Evolutionary conservation across 2,113 vertebrate species (phyloP).

Genomic region (Hystrix brachyura): DNA sequence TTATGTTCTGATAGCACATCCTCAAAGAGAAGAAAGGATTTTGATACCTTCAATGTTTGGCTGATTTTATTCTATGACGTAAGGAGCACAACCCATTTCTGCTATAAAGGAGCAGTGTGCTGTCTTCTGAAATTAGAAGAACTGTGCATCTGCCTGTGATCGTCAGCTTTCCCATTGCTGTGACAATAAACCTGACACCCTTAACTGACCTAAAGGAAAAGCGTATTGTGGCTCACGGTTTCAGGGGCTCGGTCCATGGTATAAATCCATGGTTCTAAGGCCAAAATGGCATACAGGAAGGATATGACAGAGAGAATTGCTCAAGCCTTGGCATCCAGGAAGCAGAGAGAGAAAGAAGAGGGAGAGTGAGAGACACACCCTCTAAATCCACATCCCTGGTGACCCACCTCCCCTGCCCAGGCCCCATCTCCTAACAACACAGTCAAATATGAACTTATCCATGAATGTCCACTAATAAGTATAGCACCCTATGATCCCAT

Average conservation of each 20-base stretch:
- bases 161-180: neutral
- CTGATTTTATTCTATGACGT: neutral
- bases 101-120: neutral
- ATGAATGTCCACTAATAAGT: neutral
- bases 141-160: neutral
- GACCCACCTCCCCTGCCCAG: neutral
- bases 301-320: neutral
- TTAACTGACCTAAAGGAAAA: neutral
- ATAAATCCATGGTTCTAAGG: neutral
- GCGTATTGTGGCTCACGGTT: neutral
- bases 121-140: neutral
- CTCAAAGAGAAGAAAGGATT: neutral
- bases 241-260: neutral
- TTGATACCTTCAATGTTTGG: neutral
- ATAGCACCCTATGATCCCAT: no score
- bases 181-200: neutral
- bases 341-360: neutral
- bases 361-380: neutral
- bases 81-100: neutral
- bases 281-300: neutral
- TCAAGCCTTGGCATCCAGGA: neutral
- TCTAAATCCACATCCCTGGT: neutral
- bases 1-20: neutral
- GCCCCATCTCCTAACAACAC: neutral
- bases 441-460: neutral